Conservation (phyloP, 2,888 invertebrate species). For the Ceriagrion tenellum region DNA sequence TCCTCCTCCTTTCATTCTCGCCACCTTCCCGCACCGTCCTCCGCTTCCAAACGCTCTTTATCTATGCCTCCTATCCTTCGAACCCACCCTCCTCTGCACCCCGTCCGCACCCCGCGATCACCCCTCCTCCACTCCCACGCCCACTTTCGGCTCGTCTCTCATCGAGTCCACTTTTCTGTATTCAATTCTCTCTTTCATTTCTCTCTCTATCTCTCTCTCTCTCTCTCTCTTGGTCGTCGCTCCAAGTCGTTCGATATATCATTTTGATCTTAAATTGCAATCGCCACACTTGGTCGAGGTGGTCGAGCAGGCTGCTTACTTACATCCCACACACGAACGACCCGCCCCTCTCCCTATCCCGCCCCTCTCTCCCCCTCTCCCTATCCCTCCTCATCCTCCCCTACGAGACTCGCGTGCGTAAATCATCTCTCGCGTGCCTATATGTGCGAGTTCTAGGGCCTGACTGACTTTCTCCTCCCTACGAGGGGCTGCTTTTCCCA, state of each 20-base stretch:
- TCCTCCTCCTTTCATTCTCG: too few species aligned
- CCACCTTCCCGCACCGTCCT: too few species aligned
- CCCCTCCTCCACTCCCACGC: background rate
- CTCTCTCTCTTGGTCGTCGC: slow-evolving; percentile 19
- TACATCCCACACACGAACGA: background rate
- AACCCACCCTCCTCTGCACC: background rate
- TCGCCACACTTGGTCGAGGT: slow-evolving; percentile 50
- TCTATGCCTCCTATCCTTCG: background rate
- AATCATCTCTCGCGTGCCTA: background rate
- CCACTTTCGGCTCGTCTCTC: slow-evolving; percentile 25
- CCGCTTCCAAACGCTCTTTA: background rate
- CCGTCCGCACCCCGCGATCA: background rate
- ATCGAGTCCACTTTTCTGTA: background rate
- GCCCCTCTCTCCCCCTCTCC: background rate
- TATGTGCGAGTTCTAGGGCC: background rate
- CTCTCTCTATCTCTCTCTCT: background rate
- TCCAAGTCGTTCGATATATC: slow-evolving; percentile 51
- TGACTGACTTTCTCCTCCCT: background rate
- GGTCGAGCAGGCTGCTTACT: background rate
- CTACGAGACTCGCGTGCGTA: background rate
- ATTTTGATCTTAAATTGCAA: slow-evolving; percentile 62
- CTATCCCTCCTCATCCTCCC: background rate
- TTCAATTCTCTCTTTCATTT: background rate
- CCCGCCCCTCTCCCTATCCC: background rate
- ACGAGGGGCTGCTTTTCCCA: background rate